A percentile compares a stretch with the other conserved stretches of the same genome.
Evolutionary conservation across 1,140 invertebrate genomes (phyloP).

Genomic region (Caerostris extrusa): DNA sequence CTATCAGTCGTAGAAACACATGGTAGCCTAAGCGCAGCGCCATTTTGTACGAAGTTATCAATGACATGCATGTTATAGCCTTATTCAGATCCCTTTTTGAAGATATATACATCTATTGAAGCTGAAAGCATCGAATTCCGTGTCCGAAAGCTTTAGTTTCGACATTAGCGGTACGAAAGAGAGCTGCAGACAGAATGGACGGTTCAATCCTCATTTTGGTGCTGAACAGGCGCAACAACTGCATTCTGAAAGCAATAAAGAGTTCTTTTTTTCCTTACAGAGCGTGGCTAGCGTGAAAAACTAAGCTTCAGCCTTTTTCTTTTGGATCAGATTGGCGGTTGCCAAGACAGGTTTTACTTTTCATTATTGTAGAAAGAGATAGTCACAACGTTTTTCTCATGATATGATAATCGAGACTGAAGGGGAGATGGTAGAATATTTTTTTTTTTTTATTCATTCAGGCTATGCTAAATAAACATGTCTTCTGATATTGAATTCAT

Average conservation of each 20-base stretch:
- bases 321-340: neutral
- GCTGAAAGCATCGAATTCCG: conserved; percentile 59
- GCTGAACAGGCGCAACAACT: conserved; percentile 31
- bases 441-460: conserved; percentile 62
- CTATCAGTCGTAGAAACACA: conserved; percentile 62
- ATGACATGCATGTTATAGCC: conserved; percentile 63
- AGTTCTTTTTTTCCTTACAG: neutral
- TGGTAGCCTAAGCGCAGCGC: conserved; percentile 51
- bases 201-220: conserved; percentile 1
- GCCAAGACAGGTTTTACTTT: neutral
- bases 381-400: neutral
- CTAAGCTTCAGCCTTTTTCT: conserved; percentile 33
- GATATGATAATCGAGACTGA: neutral
- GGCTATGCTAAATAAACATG: neutral
- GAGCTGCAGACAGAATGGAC: neutral
- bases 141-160: conserved; percentile 61
- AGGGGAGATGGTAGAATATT: conserved; percentile 52
- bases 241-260: conserved; percentile 42
- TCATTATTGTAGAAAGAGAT: conserved; percentile 9
- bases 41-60: conserved; percentile 64
- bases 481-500: neutral
- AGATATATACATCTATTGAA: conserved; percentile 50
- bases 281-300: conserved; percentile 26
- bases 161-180: neutral
- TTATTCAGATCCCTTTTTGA: conserved; percentile 69